phyloP scores from a whole-genome alignment of 2,888 invertebrate species.

The Xestoiulus laeticollis region DNA sequence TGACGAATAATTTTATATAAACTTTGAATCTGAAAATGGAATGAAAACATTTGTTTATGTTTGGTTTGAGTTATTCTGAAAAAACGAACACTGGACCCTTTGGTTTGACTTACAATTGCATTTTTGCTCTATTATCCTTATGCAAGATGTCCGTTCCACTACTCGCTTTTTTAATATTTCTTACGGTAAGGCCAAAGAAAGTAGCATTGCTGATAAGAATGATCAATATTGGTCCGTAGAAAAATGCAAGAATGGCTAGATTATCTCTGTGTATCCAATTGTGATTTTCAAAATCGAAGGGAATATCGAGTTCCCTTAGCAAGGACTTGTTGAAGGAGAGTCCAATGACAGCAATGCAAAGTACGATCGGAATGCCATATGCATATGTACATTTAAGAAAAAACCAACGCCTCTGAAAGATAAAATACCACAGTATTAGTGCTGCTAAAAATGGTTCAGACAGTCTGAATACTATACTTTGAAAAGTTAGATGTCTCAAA shows the following conservation, averaged over 20 bases:
- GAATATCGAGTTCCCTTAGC: not conserved
- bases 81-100: not conserved
- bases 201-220: conserved; percentile 50
- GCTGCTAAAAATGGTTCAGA: too few species aligned
- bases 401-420: conserved; percentile 27
- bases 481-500: too few species aligned
- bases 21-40: conserved; percentile 30
- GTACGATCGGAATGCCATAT: conserved; percentile 4
- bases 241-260: conserved; percentile 2
- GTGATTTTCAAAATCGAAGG: not conserved
- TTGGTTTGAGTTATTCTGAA: not conserved
- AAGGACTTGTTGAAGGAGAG: not conserved
- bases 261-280: conserved; percentile 49
- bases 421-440: not conserved
- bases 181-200: conserved; percentile 53
- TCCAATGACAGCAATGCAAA: not conserved
- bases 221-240: conserved; percentile 52
- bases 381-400: not conserved
- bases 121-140: conserved; percentile 51
- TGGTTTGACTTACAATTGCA: conserved; percentile 49
- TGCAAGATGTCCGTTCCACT: conserved; percentile 52
- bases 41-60: not conserved
- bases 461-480: too few species aligned
- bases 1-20: conserved; percentile 46
- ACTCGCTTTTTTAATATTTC: conserved; percentile 45